Percentiles rank a stretch among this genome's conserved stretches.
phyloP scores from a whole-genome alignment of 2,797 vertebrate species.

The Anguilla pacifica region DNA sequence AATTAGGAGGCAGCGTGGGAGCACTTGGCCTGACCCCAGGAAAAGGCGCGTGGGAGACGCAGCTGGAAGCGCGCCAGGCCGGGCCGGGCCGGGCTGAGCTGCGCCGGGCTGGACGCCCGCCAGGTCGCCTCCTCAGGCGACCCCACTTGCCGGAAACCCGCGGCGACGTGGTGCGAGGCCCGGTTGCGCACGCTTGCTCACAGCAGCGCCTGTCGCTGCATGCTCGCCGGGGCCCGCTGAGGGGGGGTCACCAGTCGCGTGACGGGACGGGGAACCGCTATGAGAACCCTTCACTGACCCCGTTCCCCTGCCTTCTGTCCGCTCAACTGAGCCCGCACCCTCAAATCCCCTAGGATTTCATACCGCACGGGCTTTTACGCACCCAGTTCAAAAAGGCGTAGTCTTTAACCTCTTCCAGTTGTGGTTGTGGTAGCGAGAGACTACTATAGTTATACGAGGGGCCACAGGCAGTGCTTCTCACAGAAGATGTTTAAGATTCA shows the following conservation, averaged over 20 bases:
- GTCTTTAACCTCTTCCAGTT: not conserved
- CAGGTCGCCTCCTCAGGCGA: not conserved
- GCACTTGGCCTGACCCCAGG: not conserved
- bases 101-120: not conserved
- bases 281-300: not conserved
- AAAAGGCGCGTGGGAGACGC: not conserved
- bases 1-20: not conserved
- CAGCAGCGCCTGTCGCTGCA: not conserved
- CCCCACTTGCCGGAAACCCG: not conserved
- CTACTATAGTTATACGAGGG: not conserved
- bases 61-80: not conserved
- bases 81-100: not conserved
- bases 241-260: not conserved
- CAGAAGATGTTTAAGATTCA: not conserved
- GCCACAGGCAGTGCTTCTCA: not conserved
- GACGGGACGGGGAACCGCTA: not conserved
- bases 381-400: not conserved
- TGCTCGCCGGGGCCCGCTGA: not conserved
- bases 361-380: not conserved
- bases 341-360: not conserved
- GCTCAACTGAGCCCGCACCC: too few relatives aligned
- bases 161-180: not conserved
- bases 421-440: not conserved
- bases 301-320: not conserved
- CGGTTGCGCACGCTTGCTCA: not conserved